These are phyloP conservation scores for Thomomys bottae DNA, from an alignment of 2,113 vertebrate genomes.

Conservation along the genomic window DNA sequence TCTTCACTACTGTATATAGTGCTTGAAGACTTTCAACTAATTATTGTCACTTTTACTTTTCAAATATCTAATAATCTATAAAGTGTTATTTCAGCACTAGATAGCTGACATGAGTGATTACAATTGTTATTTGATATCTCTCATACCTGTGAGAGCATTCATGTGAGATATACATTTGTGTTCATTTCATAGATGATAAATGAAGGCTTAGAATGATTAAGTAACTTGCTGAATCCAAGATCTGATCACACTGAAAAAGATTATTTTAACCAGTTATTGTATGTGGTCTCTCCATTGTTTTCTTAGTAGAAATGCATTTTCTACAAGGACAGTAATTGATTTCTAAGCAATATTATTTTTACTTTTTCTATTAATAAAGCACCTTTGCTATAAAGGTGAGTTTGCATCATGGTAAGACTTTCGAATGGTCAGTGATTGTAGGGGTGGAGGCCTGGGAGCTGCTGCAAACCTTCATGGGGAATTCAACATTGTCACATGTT, in stretches of 20 bases:
- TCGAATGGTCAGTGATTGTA: not conserved
- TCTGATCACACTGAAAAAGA: not conserved
- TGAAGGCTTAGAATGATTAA: not conserved
- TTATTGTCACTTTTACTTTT: too few species aligned
- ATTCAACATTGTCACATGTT: not conserved
- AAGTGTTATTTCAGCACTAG: not conserved
- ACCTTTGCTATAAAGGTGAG: not conserved
- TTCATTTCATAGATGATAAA: not conserved
- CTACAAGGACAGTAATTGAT: not conserved
- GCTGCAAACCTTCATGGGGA: not conserved
- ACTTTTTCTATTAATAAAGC: not conserved
- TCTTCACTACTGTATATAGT: too few species aligned
- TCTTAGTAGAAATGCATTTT: not conserved
- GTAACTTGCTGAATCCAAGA: not conserved
- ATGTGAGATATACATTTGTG: not conserved
- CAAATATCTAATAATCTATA: not conserved
- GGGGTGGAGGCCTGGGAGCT: not conserved
- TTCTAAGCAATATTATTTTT: not conserved
- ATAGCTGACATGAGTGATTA: not conserved
- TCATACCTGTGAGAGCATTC: not conserved
- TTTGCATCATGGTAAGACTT: not conserved
- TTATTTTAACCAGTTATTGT: not conserved
- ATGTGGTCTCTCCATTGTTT: not conserved
- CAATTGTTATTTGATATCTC: not conserved
- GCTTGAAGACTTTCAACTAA: too few species aligned